A percentile compares a stretch with the other conserved stretches of the same genome.
Evolutionary conservation across 2,113 vertebrate genomes (phyloP).

Genomic region (Lamprotornis superbus): DNA sequence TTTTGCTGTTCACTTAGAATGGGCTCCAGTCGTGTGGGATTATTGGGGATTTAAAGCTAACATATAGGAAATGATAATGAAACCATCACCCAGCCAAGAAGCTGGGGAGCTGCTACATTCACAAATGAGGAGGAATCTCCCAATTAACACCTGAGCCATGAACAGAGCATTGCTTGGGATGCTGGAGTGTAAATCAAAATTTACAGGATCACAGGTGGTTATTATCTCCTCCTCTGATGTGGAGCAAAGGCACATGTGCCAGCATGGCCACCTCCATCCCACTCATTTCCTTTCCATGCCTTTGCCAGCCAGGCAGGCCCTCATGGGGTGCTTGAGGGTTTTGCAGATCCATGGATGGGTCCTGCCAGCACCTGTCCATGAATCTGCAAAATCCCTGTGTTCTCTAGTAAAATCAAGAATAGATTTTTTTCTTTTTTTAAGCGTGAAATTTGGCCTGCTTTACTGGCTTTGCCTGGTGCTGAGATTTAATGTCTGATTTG

Average conservation of each 20-base stretch:
- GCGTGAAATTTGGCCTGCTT: neutral
- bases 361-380: rapidly evolving
- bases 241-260: neutral
- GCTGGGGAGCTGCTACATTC: neutral
- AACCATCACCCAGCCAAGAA: neutral
- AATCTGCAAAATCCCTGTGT: neutral
- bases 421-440: neutral
- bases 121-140: neutral
- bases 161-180: neutral
- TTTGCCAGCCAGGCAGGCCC: neutral
- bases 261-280: neutral
- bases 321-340: rapidly evolving
- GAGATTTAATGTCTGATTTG: neutral
- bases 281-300: neutral
- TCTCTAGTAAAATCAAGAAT: neutral
- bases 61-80: neutral
- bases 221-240: neutral
- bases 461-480: neutral
- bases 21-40: constrained; percentile 10
- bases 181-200: neutral
- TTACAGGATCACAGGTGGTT: neutral
- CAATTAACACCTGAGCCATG: neutral
- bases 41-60: constrained; percentile 45
- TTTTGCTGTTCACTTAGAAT: constrained; percentile 16
- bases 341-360: neutral